Conservation (phyloP, 2,113 vertebrate genomes). For the Puma concolor region DNA sequence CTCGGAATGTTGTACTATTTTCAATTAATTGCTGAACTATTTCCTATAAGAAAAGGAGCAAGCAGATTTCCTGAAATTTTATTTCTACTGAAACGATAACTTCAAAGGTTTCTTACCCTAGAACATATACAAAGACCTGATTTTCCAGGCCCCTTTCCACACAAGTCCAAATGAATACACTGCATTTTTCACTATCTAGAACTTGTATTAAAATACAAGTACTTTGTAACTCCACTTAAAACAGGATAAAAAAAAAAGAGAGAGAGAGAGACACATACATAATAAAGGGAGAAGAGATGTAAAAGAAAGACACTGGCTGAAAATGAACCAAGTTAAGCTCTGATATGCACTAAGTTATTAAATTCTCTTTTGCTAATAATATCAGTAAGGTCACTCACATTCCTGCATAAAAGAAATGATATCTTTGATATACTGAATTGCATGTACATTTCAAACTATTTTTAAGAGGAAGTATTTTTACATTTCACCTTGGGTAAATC, state of each 20-base stretch:
- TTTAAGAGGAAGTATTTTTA: conserved; percentile 44
- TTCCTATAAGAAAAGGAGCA: conserved; percentile 89
- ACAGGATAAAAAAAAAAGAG: background rate
- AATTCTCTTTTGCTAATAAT: background rate
- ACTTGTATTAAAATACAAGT: conserved; percentile 32
- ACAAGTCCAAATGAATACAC: conserved; percentile 44
- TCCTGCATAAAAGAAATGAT: background rate
- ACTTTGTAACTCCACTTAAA: conserved; percentile 1
- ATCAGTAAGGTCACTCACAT: background rate
- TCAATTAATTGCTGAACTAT: conserved; percentile 98
- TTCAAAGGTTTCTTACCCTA: conserved; percentile 41
- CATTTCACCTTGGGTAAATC: background rate
- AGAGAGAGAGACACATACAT: background rate
- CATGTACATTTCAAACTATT: background rate
- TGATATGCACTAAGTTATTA: background rate
- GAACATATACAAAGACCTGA: conserved; percentile 24
- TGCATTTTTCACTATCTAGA: conserved; percentile 20
- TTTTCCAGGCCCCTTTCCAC: conserved; percentile 35
- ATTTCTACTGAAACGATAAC: background rate
- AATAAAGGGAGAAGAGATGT: background rate
- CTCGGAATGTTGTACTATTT: conserved; percentile 96
- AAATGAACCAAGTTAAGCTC: conserved; percentile 6
- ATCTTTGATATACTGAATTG: background rate
- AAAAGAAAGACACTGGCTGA: background rate
- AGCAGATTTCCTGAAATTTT: conserved; percentile 71